Base-by-base conservation (phyloP, 2,113 vertebrate species). In the Crocuta crocuta region DNA sequence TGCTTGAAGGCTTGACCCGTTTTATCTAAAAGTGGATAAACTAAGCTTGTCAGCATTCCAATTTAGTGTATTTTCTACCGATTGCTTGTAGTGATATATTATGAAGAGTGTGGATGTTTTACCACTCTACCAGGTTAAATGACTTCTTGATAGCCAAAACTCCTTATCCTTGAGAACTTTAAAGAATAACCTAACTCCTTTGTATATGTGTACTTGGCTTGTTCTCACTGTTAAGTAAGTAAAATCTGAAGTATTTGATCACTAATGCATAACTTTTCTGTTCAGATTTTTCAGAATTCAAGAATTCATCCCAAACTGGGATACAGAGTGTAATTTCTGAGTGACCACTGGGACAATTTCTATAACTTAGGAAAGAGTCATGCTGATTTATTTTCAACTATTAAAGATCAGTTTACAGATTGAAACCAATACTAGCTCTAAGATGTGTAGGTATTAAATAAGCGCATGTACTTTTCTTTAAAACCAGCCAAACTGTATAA, bases 71-170 rank as follows among this genome's bases (percentile, higher is more conserved):
- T 73, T 80, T 48, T 81, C 33, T 31, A 58, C 53, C 3, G 0
- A 65, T 71, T 2, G 1, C 65, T 55, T 53, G 33, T 23, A 61
- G 5, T 61, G 9, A 61, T 55, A 71, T 8, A 48, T 55, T 80
- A 80, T n/a, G 16, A 94, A 71, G 43, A 68, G 48, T 13, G 11
- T 13, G 31, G 4, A 31, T 31, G 74, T 82, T 26, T 97, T 96
- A 96, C 97, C 96, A 93, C 28, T 88, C 58, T 94, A 98, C 74
- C 71, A 53, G 89, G 94, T 97, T 98, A 98, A 98, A 97, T 95
- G 97, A 98, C 98, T 96, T 98, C 97, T 98, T 94, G 78, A 97
- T 55, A 95, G 82, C 96, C 96, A 98, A 98, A 98, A 95, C 94
- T 97, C 98, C 95, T 97, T 96, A 73, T 95, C 94, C 95, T 98